A percentile compares a stretch with the other conserved stretches of the same genome.
Conservation (phyloP, 1,140 invertebrate species). For the Nebria ingens region DNA sequence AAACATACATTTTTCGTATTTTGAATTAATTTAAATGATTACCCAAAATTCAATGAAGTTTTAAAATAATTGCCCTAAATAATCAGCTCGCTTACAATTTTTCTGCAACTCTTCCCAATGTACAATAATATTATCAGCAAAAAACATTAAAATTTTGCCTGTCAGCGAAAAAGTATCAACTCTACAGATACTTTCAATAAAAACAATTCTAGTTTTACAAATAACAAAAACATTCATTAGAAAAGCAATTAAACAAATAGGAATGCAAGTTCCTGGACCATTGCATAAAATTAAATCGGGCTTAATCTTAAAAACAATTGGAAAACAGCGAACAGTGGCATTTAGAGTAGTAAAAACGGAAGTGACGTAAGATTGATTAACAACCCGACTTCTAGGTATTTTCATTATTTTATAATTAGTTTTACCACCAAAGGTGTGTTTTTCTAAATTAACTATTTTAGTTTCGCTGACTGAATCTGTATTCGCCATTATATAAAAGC, state of each 20-base stretch:
- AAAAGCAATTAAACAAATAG: constrained; percentile 65
- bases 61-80: constrained; percentile 33
- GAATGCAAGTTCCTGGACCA: constrained; percentile 92
- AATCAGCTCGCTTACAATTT: constrained; percentile 29
- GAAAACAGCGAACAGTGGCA: constrained; percentile 55
- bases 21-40: background rate
- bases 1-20: too few species aligned
- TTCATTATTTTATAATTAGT: constrained; percentile 42
- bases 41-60: background rate
- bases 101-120: constrained; percentile 63
- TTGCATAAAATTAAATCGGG: constrained; percentile 82
- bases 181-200: constrained; percentile 90
- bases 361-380: constrained; percentile 75
- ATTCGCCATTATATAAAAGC: constrained; percentile 68
- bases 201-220: constrained; percentile 65
- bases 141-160: constrained; percentile 73
- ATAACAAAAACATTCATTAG: constrained; percentile 55
- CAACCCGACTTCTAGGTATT: constrained; percentile 76
- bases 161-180: constrained; percentile 80
- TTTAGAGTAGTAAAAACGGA: constrained; percentile 67
- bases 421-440: constrained; percentile 21
- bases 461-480: constrained; percentile 63
- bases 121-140: constrained; percentile 80
- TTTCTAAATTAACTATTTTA: constrained; percentile 50
- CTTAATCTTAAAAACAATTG: constrained; percentile 54